These are phyloP conservation scores for Goniozus legneri DNA, from an alignment of 1,140 invertebrate species.

Conservation along the genomic window DNA sequence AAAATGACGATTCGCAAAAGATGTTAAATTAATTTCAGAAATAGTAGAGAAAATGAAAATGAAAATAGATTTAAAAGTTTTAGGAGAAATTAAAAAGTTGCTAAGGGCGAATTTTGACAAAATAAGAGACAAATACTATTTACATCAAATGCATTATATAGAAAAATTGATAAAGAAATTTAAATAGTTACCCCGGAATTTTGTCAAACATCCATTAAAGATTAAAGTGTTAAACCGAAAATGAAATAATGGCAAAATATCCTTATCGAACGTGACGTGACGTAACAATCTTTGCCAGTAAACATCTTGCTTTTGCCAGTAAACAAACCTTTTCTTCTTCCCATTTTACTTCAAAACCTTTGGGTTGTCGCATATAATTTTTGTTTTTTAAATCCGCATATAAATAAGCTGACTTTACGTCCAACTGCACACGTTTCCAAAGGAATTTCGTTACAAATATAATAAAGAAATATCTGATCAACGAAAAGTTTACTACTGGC, in stretches of 20 bases:
- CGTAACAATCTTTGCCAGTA: too few species aligned
- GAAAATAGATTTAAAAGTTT: neutral
- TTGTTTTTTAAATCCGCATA: neutral
- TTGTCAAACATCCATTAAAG: neutral
- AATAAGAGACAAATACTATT: neutral
- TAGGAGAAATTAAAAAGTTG: neutral
- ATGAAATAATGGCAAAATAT: neutral
- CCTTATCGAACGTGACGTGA: neutral
- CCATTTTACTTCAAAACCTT: neutral
- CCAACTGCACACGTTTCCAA: conserved; percentile 1
- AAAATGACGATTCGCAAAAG: neutral
- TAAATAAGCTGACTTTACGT: neutral
- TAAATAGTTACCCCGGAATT: neutral
- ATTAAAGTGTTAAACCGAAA: neutral
- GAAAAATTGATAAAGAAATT: neutral
- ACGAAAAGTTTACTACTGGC: conserved; percentile 1
- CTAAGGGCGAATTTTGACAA: neutral
- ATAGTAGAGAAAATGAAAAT: neutral
- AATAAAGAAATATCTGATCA: conserved; percentile 1
- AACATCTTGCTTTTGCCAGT: conserved; percentile 29
- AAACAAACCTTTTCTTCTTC: conserved; percentile 24
- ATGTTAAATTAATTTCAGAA: neutral
- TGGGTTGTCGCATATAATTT: neutral
- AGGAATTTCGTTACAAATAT: neutral
- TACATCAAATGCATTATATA: neutral